Evolutionary conservation across 2,888 invertebrate species (phyloP), one percentile per base, ranked within the genome.

Genomic region (Isoperla grammatica): DNA sequence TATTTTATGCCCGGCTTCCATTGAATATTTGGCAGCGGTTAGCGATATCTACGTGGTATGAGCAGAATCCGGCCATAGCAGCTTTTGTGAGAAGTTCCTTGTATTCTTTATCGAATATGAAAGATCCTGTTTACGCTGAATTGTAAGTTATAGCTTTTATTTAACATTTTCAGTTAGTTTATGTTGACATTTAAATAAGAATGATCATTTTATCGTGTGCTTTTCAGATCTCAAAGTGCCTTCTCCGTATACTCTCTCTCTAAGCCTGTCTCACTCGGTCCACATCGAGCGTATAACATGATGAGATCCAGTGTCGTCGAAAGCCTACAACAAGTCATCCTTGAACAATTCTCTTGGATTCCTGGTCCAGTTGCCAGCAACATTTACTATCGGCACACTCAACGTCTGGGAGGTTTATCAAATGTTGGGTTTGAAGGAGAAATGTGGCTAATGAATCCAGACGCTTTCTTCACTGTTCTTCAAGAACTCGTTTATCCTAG

Each of bases 11-110:
- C 29, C 61, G 65, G 12, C 72, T 74, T 3, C 62, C 69, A 23
- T 61, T 68, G 8, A 66, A 70, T 29, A 63, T 72, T 22, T 66
- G 74, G 56, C 70, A 75, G 62, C 68, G 72, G 59, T 60, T 77
- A 12, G 76, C 75, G 13, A 61, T 68, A 39, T 63, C 67, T 46
- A 68, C 73, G n/a, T 72, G 71, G 69, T 65, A 65, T 49, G 71
- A 72, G 53, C 63, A 63, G 19, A 69, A 67, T 63, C 64, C 66
- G 11, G 69, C 73, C 49, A 68, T 75, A 12, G 66, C 67, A 39
- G 65, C 68, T 39, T 73, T 69, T 67, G 67, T 73, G 56, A 69
- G 68, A 65, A 66, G 68, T 43, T 64, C 71, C 39, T 59, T 74
- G 49, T 59, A 64, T n/a, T 63, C 61, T 19, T 58, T 70, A 4